Base-by-base conservation (phyloP, 2,888 invertebrate genomes). In the Stictocephala bisonia region DNA sequence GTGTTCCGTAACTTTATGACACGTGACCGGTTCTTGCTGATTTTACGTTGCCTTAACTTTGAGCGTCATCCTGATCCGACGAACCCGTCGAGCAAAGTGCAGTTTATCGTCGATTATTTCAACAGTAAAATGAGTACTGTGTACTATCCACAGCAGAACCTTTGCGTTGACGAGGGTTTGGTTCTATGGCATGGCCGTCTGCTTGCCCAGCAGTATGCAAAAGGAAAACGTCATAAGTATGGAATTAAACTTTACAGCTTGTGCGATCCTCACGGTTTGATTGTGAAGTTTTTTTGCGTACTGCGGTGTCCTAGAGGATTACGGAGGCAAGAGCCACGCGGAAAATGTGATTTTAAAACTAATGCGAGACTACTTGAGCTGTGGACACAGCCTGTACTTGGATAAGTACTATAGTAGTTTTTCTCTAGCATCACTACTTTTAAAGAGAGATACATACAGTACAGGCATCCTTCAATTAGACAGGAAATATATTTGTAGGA, bases 11-110 rank as follows among this genome's bases (percentile, higher is more conserved):
- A 80, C 72, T 80, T 78, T 72, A 84, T 84, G 82, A 79, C 80
- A 11, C 78, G 81, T 48, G 80, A 82, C 75, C 75, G 82, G 31
- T 83, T 83, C 79, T 66, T 82, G 60, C 64, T 81, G 9, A 83
- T 83, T 72, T 76, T 84, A 74, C 75, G 81, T 60, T 79, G 80
- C 75, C 75, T 84, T 22, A 80, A 82, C 35, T 84, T 83, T 35
- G 18, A 20, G 11, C 24, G n/a, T 0, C 13, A 11, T 1, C 27
- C 27, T 11, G 29, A 50, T 26, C 29, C 20, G 29, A 68, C 4
- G 11, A 20, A 48, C 13, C 29, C 29, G 4, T 6, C 9, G 18
- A n/a, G 11, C 15, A 50, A 50, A 50, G 50, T 50, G 4, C 27
- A 20, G 15, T 22, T 15, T 18, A 13, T 50, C 20, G 24, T 68